phyloP scores from a whole-genome alignment of 2,113 vertebrate species.

The Diglossa brunneiventris region DNA sequence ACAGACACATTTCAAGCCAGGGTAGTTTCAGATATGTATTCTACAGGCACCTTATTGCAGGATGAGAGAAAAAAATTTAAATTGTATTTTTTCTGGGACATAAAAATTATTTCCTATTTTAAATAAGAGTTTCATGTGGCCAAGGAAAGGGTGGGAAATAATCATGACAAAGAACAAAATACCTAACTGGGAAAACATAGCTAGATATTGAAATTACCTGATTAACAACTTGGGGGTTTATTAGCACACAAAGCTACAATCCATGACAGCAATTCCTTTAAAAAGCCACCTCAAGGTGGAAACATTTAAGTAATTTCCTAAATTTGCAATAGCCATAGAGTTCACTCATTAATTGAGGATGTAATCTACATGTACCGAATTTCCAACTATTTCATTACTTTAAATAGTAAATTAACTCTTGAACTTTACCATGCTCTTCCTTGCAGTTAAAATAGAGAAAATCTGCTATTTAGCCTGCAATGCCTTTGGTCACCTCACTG shows the following conservation, averaged over 20 bases:
- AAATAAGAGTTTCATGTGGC: not conserved
- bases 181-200: not conserved
- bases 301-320: not conserved
- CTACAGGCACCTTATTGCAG: not conserved
- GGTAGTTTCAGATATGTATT: not conserved
- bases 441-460: not conserved
- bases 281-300: not conserved
- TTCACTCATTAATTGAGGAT: not conserved
- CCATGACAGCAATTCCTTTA: not conserved
- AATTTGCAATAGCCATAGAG: not conserved
- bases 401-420: not conserved
- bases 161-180: not conserved
- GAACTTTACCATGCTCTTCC: not conserved
- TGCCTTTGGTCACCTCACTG: not conserved
- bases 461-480: not conserved
- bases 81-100: not conserved
- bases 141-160: not conserved
- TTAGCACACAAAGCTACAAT: not conserved
- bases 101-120: not conserved
- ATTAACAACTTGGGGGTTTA: not conserved
- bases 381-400: not conserved
- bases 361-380: rapidly evolving
- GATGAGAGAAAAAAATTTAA: not conserved
- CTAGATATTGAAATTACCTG: not conserved
- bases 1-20: not conserved